These are phyloP conservation scores for Drosophila rufa DNA, from an alignment of 1,140 invertebrate species.

Conservation along the genomic window DNA sequence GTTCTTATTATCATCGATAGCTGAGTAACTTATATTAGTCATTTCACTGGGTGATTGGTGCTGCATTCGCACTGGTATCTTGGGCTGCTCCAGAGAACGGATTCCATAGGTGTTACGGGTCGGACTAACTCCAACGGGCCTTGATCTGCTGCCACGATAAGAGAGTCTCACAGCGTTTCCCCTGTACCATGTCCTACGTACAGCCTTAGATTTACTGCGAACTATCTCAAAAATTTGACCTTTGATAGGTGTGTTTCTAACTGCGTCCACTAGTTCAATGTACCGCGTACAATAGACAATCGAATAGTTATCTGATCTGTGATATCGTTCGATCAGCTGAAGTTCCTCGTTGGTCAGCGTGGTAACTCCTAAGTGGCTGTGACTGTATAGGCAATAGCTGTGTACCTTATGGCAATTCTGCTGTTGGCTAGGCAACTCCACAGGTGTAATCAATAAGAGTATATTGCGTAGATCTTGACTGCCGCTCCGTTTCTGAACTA, in stretches of 20 bases:
- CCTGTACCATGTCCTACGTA: neutral
- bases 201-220: neutral
- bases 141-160: neutral
- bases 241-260: neutral
- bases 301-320: neutral
- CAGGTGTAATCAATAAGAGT: neutral
- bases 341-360: neutral
- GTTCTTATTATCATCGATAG: neutral
- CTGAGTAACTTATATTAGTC: neutral
- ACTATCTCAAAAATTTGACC: constrained; percentile 1
- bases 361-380: neutral
- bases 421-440: neutral
- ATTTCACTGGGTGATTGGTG: neutral
- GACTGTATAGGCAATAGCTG: neutral
- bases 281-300: neutral
- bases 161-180: neutral
- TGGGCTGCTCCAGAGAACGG: neutral
- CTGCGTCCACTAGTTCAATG: neutral
- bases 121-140: neutral
- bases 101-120: neutral
- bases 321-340: neutral
- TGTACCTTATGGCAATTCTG: neutral
- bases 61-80: constrained; percentile 2
- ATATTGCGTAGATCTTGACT: neutral
- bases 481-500: neutral